Evolutionary conservation across 2,797 vertebrate species (phyloP).

Genomic region (Helostoma temminkii): DNA sequence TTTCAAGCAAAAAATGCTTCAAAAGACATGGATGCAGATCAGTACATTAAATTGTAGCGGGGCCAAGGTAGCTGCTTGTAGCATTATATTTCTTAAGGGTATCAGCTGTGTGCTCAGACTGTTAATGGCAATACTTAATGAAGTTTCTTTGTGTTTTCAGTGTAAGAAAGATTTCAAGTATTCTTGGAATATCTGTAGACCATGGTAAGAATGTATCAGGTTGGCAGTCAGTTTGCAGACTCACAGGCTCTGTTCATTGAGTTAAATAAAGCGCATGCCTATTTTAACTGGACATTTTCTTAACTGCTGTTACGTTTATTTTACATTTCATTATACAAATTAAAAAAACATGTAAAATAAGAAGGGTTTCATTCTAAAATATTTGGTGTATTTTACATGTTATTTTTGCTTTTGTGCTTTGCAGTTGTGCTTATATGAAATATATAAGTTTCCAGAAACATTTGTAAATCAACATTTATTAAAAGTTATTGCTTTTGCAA

Average conservation of each 20-base stretch:
- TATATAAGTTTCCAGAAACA: not conserved
- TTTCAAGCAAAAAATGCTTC: slow-evolving; percentile 11
- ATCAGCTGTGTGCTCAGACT: slow-evolving; percentile 46
- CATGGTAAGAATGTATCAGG: slow-evolving; percentile 97
- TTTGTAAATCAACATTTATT: not conserved
- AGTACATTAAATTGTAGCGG: not conserved
- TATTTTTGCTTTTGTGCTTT: not conserved
- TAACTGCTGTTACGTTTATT: slow-evolving; percentile 55
- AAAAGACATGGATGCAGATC: slow-evolving; percentile 6
- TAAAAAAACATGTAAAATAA: slow-evolving; percentile 24
- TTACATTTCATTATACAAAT: slow-evolving; percentile 42
- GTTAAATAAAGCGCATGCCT: slow-evolving; percentile 73
- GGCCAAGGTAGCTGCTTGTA: slow-evolving; percentile 11
- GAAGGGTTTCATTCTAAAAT: slow-evolving; percentile 68
- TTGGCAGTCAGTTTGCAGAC: slow-evolving; percentile 79
- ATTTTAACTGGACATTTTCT: slow-evolving; percentile 55
- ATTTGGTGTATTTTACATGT: not conserved
- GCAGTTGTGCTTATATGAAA: not conserved
- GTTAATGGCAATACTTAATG: slow-evolving; percentile 80
- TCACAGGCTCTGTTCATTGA: slow-evolving; percentile 74
- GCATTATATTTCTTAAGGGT: not conserved
- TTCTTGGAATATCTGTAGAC: slow-evolving; percentile 99
- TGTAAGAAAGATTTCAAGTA: slow-evolving; percentile 99
- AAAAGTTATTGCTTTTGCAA: not conserved
- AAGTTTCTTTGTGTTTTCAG: slow-evolving; percentile 98